Conservation (phyloP, 1,140 invertebrate species). For the Platyura marginata region DNA sequence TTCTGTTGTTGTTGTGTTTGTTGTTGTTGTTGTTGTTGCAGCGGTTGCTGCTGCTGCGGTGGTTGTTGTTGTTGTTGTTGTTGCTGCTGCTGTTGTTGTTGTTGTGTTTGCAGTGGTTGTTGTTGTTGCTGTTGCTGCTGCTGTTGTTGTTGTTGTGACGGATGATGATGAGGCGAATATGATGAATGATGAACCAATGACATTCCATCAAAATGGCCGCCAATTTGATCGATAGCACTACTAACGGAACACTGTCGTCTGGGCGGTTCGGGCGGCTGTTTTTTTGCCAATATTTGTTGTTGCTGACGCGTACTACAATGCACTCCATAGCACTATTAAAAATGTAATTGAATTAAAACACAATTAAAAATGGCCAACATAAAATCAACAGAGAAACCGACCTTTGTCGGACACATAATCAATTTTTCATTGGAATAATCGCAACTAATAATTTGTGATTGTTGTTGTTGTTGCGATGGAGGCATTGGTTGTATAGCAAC, state of each 20-base stretch:
- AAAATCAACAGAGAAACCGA: no score
- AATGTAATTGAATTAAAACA: no score
- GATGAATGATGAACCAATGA: neutral
- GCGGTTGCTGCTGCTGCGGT: conserved; percentile 26
- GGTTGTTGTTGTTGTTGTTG: conserved; percentile 13
- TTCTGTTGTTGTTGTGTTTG: conserved; percentile 8
- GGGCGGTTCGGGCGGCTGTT: conserved; percentile 54
- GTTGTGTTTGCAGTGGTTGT: conserved; percentile 26
- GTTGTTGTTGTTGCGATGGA: neutral
- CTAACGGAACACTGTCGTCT: conserved; percentile 45
- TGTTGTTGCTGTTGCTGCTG: conserved; percentile 13
- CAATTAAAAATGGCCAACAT: no score
- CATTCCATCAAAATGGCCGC: neutral
- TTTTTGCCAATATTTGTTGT: neutral
- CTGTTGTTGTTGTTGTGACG: conserved; percentile 5
- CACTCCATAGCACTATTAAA: neutral
- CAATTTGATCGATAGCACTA: conserved; percentile 12
- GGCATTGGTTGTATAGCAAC: conserved; percentile 1
- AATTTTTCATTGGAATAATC: neutral
- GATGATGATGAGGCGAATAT: neutral
- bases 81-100: conserved; percentile 6
- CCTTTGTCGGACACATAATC: neutral
- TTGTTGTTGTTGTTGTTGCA: no score
- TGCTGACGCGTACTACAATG: neutral
- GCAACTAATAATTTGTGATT: conserved; percentile 6